Evolutionary conservation across 2,888 invertebrate species (phyloP), one percentile per base, ranked within the genome.

Genomic region (Nomada fabriciana): DNA sequence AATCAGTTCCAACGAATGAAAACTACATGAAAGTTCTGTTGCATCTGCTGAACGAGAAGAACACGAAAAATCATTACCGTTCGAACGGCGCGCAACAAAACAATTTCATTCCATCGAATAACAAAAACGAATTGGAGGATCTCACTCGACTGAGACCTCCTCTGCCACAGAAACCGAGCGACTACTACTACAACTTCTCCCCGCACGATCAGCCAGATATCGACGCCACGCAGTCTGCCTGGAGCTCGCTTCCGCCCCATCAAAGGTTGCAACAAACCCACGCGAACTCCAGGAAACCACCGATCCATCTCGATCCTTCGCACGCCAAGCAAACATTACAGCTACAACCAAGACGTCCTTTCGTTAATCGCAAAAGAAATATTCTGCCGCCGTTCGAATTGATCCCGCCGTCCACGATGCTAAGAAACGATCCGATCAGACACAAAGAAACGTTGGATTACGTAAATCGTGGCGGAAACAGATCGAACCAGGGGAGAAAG

Each of bases 61-160:
- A 11, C 5, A 4, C 1, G 1, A 61, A 25, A 0, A 59, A 70
- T 5, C 9, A 9, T n/a, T 20, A n/a, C n/a, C 50, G n/a, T 9
- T 36, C 43, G 10, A 73, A 55, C 36, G 61, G 55, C 42, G 20
- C 65, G 0, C 68, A 69, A 3, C 59, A 18, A 15, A 53, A 57
- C 4, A 82, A 57, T 15, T 64, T 52, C 13, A 13, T 23, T 43
- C 13, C 50, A 15, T 10, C 25, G 29, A 36, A 1, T 0, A 10
- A 23, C 43, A 53, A 72, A 13, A 25, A 70, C n/a, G 69, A 25
- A 50, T 11, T 43, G 29, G 68, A 75, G 43, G 86, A 86, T 76
- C 72, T 84, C 57, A 87, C 79, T 5, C 80, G 76, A 67, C 79
- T 85, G 61, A 83, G 75, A 25, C 86, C 89, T 42, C 89, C 90